These are phyloP conservation scores for Bucco capensis DNA, from an alignment of 2,113 vertebrate genomes.

Conservation along the genomic window DNA sequence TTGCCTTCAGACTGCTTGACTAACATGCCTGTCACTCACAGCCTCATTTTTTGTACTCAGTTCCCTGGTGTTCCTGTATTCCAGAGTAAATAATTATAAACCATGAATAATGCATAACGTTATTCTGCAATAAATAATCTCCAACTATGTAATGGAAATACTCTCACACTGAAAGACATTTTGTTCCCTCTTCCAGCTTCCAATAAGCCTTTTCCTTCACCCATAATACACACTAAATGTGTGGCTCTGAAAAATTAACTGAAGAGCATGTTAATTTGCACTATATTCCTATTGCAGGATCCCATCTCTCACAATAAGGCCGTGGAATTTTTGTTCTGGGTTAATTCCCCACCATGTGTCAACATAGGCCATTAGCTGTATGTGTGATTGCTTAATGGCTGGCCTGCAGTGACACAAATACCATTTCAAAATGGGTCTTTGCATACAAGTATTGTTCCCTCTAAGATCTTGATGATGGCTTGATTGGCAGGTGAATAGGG, in stretches of 20 bases:
- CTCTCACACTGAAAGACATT: neutral
- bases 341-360: constrained; percentile 36
- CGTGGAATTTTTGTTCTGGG: constrained; percentile 38
- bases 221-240: neutral
- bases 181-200: neutral
- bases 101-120: neutral
- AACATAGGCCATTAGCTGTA: constrained; percentile 41
- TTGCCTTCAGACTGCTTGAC: neutral
- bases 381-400: constrained; percentile 70
- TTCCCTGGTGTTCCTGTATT: neutral
- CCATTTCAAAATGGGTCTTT: constrained; percentile 64
- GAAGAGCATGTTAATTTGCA: neutral
- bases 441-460: constrained; percentile 68
- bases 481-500: constrained; percentile 74
- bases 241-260: neutral
- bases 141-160: neutral
- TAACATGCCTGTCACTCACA: rapidly evolving
- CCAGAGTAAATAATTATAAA: neutral
- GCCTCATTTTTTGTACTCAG: neutral
- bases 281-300: neutral
- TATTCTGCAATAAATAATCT: neutral
- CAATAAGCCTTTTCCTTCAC: neutral
- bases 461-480: constrained; percentile 65
- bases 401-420: constrained; percentile 70
- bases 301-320: constrained; percentile 2